phyloP scores from a whole-genome alignment of 2,797 vertebrate species.

The Synaphobranchus kaupii region DNA sequence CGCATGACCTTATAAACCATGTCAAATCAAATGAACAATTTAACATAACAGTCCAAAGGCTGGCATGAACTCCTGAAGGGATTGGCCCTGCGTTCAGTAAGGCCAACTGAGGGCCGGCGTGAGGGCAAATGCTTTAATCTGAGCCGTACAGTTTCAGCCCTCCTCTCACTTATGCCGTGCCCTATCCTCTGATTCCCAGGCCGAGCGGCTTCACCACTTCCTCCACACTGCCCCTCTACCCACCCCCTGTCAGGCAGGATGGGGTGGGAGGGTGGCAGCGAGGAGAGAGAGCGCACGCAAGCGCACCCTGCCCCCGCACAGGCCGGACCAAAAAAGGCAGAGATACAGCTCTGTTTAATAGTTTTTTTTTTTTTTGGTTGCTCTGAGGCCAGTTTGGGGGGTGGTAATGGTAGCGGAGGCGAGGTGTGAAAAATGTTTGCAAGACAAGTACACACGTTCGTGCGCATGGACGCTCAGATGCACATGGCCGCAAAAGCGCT shows the following conservation, averaged over 20 bases:
- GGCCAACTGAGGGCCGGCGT: no score
- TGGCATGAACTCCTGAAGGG: no score
- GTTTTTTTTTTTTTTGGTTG: neutral
- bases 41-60: no score
- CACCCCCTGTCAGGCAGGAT: neutral
- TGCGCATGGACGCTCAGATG: neutral
- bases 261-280: neutral
- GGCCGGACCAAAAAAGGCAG: constrained; percentile 1
- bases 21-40: no score
- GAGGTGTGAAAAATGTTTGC: constrained; percentile 11
- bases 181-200: neutral
- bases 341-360: neutral
- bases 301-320: neutral
- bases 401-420: neutral
- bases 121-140: no score
- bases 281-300: no score
- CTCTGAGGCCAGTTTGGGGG: neutral
- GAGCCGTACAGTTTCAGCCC: no score
- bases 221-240: neutral
- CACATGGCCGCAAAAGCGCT: neutral
- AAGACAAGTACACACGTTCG: neutral
- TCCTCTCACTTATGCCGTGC: neutral
- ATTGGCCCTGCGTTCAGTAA: no score
- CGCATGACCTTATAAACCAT: no score
- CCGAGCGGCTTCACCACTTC: neutral